A percentile compares a stretch with the other conserved stretches of the same genome.
Evolutionary conservation across 2,888 invertebrate genomes (phyloP).

Genomic region (Hoplodrina blanda): DNA sequence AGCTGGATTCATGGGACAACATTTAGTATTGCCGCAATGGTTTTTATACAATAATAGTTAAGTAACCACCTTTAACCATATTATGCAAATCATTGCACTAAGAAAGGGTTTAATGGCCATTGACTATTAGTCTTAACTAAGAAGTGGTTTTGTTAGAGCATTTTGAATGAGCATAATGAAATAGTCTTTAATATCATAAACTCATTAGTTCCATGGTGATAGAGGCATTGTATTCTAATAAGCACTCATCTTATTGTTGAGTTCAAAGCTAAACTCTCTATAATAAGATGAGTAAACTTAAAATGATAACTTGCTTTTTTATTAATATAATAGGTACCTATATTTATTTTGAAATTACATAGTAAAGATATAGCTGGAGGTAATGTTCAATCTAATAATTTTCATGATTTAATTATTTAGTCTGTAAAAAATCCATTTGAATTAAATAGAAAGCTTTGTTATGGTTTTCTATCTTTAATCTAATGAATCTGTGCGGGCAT

Average conservation of each 20-base stretch:
- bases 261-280: not conserved
- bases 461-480: constrained; percentile 1
- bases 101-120: too few relatives aligned
- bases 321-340: not conserved
- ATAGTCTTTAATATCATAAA: not conserved
- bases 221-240: constrained; percentile 22
- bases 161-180: not conserved
- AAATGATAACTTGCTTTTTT: constrained; percentile 1
- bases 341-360: not conserved
- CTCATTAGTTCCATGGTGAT: constrained; percentile 2
- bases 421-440: not conserved
- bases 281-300: not conserved
- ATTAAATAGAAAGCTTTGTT: constrained; percentile 1
- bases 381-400: not conserved
- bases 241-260: constrained; percentile 1
- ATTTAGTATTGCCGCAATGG: not conserved
- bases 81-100: not conserved
- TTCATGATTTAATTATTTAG: too few relatives aligned
- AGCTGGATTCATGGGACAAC: accelerated
- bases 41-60: constrained; percentile 6
- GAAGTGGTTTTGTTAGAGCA: not conserved
- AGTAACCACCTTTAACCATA: not conserved
- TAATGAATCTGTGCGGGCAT: constrained; percentile 17
- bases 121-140: too few relatives aligned
- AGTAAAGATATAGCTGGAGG: not conserved